These are phyloP conservation scores for Loriculus beryllinus DNA, from an alignment of 2,797 vertebrate genomes.

Conservation along the genomic window DNA sequence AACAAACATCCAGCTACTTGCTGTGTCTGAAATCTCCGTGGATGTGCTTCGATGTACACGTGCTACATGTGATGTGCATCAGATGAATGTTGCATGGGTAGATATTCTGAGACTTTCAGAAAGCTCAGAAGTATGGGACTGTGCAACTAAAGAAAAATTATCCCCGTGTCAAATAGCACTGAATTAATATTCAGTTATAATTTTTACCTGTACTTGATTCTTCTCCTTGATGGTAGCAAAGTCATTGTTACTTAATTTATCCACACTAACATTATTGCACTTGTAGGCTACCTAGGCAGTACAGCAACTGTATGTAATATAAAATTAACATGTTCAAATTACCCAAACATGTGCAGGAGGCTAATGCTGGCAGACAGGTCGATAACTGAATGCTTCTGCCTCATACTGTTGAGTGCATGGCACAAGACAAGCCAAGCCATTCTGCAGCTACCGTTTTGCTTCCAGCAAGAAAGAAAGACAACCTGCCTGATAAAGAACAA, in stretches of 20 bases:
- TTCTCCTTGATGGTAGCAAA: not conserved
- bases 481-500: not conserved
- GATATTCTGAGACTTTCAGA: not conserved
- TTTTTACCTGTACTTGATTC: not conserved
- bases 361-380: not conserved
- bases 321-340: not conserved
- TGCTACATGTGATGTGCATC: rapidly evolving
- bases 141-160: not conserved
- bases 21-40: not conserved
- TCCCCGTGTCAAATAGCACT: not conserved
- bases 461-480: not conserved
- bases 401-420: not conserved
- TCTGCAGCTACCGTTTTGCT: not conserved
- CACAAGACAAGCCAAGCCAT: not conserved
- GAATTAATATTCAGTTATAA: not conserved
- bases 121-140: not conserved
- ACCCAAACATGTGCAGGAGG: not conserved
- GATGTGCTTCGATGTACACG: rapidly evolving
- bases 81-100: not conserved
- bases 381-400: not conserved
- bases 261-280: not conserved
- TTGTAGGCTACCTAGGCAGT: not conserved
- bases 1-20: not conserved
- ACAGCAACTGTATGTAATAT: not conserved
- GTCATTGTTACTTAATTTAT: not conserved